Conservation (phyloP, 2,888 invertebrate genomes). For the Andrena minutula region DNA sequence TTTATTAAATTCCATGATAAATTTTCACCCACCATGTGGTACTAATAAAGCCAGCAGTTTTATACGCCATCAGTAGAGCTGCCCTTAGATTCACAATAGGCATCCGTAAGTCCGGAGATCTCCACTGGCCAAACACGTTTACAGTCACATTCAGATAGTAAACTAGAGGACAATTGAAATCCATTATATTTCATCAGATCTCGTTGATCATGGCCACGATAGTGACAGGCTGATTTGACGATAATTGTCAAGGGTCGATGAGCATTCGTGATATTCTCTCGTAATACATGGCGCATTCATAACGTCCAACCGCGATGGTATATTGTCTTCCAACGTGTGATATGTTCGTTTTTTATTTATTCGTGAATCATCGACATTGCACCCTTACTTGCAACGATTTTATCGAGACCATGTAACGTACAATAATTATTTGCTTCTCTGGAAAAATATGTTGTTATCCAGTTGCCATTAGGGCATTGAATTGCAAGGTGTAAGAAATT, state of each 20-base stretch:
- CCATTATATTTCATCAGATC: constrained; percentile 55
- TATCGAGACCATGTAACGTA: too few species aligned
- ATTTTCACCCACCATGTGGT: background rate
- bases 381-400: too few species aligned
- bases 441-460: background rate
- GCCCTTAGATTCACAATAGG: constrained; percentile 17
- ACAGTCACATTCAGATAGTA: constrained; percentile 28
- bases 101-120: constrained; percentile 33
- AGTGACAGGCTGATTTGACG: constrained; percentile 49
- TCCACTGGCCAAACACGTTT: constrained; percentile 37
- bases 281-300: constrained; percentile 26
- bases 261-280: constrained; percentile 27
- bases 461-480: too few species aligned
- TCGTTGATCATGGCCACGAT: constrained; percentile 51
- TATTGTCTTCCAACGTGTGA: background rate
- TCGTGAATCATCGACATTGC: too few species aligned
- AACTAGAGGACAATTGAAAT: constrained; percentile 48
- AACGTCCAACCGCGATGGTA: constrained; percentile 18
- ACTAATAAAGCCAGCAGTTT: constrained; percentile 4
- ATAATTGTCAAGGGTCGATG: constrained; percentile 45
- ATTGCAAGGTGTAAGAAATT: too few species aligned
- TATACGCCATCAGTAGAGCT: constrained; percentile 1
- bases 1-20: background rate
- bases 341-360: too few species aligned
- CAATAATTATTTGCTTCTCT: background rate